A percentile compares a stretch with the other conserved stretches of the same genome.
These are phyloP conservation scores for Zonitis immaculata DNA, from an alignment of 2,888 invertebrate genomes.

Conservation along the genomic window DNA sequence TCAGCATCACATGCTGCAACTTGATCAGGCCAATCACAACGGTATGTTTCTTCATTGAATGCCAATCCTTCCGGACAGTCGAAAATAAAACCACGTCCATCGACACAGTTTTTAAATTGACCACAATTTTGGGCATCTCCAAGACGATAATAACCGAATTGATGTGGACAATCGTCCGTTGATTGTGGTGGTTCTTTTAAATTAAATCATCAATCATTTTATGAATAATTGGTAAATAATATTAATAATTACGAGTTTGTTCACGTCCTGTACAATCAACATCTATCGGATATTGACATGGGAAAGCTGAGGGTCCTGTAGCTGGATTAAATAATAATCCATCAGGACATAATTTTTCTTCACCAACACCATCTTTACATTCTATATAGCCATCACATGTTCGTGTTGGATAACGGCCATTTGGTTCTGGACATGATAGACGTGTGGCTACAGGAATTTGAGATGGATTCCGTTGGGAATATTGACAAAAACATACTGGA, in stretches of 20 bases:
- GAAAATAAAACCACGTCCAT: conserved; percentile 66
- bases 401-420: conserved; percentile 23
- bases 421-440: conserved; percentile 28
- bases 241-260: conserved; percentile 54
- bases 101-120: conserved; percentile 75
- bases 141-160: conserved; percentile 73
- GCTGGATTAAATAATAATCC: conserved; percentile 75
- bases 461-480: too few species aligned
- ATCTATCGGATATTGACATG: conserved; percentile 81
- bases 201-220: conserved; percentile 10
- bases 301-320: conserved; percentile 61
- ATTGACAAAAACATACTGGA: conserved; percentile 21
- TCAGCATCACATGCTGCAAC: conserved; percentile 76
- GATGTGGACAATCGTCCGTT: conserved; percentile 76
- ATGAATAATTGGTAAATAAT: too few species aligned
- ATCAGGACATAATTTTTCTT: conserved; percentile 76
- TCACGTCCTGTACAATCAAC: conserved; percentile 70
- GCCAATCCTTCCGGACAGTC: conserved; percentile 82
- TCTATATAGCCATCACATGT: conserved; percentile 45
- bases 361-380: conserved; percentile 64
- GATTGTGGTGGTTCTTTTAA: conserved; percentile 66
- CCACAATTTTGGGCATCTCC: conserved; percentile 68
- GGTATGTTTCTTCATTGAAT: conserved; percentile 56
- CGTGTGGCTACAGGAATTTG: too few species aligned
- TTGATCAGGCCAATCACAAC: conserved; percentile 86